Base-by-base conservation (phyloP, 2,113 vertebrate genomes). In the Scomber japonicus region DNA sequence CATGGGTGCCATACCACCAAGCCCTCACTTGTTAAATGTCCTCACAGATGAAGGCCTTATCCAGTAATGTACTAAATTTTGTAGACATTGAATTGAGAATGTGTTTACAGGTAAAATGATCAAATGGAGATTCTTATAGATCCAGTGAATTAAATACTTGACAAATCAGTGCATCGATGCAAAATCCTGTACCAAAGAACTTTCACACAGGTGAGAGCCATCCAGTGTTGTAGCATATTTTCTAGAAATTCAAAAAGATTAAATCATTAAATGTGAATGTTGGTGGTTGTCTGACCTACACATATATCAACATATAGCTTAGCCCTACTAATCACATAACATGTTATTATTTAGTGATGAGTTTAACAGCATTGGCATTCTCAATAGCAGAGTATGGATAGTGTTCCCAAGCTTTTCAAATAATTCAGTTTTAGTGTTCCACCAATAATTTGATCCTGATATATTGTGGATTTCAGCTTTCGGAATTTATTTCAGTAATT, bases 401-500 rank as follows among this genome's bases (percentile, higher is more conserved):
- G n/a, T 50, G 21, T 57, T 9, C 19, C 11, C 8, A 53, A 40
- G 6, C 48, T 44, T 48, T 51, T 27, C 24, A 45, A 77, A 76
- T n/a, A 13, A 44, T 48, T 46, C 48, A 8, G 10, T 69, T 50
- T 30, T 0, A 56, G 27, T 57, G 51, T 69, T 62, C 56, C 49
- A 62, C 12, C 17, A 9, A 27, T 56, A 14, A 7, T 64, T 57
- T 53, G 64, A 83, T 72, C 27, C 45, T 57, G 59, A 74, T 59
- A 19, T 56, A 55, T 70, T 55, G 48, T 63, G 27, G 11, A 51
- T 75, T 50, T 55, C 64, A 51, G 45, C 27, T 49, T 7, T 62
- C 19, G 24, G 24, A 27, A 27, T 49, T 49, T 15, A 49, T 49
- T 49, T 49, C 50, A 77, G 63, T 84, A 75, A 82, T 80, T 80